phyloP scores from a whole-genome alignment of 2,113 vertebrate genomes.

The Rhinoptilus africanus region DNA sequence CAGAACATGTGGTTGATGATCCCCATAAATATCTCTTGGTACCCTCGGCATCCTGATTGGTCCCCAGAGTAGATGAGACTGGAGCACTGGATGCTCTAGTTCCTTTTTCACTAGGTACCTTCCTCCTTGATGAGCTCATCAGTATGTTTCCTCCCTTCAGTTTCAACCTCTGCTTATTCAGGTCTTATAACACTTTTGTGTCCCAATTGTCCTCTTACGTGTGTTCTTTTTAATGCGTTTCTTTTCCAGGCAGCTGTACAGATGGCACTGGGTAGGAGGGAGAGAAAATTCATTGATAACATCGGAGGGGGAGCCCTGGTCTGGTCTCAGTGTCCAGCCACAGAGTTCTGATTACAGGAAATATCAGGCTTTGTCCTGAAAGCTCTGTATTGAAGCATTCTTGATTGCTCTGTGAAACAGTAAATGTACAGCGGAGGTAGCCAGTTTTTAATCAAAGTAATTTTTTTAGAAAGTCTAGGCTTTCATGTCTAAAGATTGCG shows the following conservation, averaged over 20 bases:
- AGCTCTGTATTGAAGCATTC: not conserved
- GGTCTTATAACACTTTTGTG: not conserved
- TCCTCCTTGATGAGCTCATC: not conserved
- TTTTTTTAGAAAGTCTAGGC: not conserved
- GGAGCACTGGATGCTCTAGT: not conserved
- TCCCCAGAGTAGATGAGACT: not conserved
- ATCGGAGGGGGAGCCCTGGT: not conserved
- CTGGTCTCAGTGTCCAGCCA: not conserved
- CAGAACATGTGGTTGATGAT: not conserved
- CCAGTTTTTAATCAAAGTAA: not conserved
- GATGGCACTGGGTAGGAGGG: not conserved
- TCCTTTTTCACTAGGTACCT: not conserved
- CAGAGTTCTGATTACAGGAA: not conserved
- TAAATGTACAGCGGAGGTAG: not conserved
- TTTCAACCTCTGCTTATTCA: conserved; percentile 2
- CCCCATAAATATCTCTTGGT: not conserved
- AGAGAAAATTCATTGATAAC: not conserved
- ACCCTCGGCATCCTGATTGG: not conserved
- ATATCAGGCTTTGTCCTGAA: not conserved
- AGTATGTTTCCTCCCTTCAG: not conserved
- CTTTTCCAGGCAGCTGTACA: not conserved
- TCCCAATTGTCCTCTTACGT: not conserved
- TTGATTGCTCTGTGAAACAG: not conserved
- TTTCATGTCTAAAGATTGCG: not conserved
- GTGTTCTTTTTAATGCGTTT: not conserved